Evolutionary conservation across 2,888 invertebrate genomes (phyloP).

Genomic region (Drosophila buzzatii): DNA sequence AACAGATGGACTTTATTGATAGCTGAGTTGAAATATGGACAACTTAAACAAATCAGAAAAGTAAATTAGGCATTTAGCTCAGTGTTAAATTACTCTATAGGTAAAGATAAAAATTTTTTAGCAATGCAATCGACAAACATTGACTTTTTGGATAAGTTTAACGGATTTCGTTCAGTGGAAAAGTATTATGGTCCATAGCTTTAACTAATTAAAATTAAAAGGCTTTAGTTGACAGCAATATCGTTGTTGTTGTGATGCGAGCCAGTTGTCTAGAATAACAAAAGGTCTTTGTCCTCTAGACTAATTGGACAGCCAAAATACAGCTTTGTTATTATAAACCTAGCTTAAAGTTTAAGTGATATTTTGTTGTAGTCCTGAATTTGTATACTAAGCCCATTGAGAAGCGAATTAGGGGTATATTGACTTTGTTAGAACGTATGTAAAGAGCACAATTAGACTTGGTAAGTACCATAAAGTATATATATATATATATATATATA

Average conservation of each 20-base stretch:
- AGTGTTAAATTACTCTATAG: too few species aligned
- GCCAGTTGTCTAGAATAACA: conserved; percentile 25
- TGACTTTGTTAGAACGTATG: neutral
- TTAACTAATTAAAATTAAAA: conserved; percentile 48
- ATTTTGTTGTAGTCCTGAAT: neutral
- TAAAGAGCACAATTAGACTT: neutral
- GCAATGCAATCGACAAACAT: too few species aligned
- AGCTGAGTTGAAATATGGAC: too few species aligned
- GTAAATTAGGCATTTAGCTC: too few species aligned
- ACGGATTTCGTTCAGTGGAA: too few species aligned
- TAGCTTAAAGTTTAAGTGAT: neutral
- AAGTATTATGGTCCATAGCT: too few species aligned
- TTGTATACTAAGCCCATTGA: too few species aligned
- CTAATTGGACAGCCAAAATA: conserved; percentile 47
- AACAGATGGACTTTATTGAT: neutral
- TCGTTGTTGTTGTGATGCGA: conserved; percentile 44
- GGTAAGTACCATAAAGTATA: too few species aligned
- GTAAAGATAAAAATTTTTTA: too few species aligned
- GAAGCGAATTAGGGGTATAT: neutral
- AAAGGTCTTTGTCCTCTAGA: conserved; percentile 6
- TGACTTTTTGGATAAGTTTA: too few species aligned
- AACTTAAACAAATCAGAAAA: too few species aligned
- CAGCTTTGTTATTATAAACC: neutral
- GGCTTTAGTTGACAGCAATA: conserved; percentile 24
- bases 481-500: neutral